These are phyloP conservation scores for Trachemys scripta DNA, from an alignment of 2,113 vertebrate species.

Conservation along the genomic window DNA sequence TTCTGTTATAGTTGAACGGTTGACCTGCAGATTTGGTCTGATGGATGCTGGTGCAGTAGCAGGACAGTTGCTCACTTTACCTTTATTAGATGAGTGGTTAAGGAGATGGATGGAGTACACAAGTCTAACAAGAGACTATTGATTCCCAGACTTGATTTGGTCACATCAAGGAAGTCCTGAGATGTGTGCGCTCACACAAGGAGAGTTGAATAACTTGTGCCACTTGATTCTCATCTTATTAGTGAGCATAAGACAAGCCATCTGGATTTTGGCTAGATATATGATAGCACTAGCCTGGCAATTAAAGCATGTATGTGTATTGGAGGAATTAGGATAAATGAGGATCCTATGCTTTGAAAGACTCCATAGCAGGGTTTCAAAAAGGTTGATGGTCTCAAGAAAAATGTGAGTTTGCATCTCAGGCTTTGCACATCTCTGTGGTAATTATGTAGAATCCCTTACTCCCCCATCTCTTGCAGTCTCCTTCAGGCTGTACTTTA, in stretches of 20 bases:
- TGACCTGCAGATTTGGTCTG: background rate
- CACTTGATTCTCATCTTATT: background rate
- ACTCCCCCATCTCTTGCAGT: background rate
- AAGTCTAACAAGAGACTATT: fast-evolving
- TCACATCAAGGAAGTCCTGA: fast-evolving
- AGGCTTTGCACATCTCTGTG: background rate
- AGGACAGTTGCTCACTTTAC: background rate
- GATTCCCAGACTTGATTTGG: fast-evolving
- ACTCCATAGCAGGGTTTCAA: background rate
- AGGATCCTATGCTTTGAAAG: background rate
- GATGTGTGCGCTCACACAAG: background rate
- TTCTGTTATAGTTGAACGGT: background rate
- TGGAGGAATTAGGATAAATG: background rate
- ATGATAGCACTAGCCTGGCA: background rate
- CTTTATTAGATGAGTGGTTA: background rate
- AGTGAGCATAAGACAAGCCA: background rate
- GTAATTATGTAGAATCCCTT: background rate
- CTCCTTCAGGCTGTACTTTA: background rate
- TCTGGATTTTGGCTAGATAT: background rate
- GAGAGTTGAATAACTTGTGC: background rate
- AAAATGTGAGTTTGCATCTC: background rate
- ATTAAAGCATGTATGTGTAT: fast-evolving
- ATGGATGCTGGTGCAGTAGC: background rate
- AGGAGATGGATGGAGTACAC: background rate
- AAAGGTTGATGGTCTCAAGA: background rate